Base-by-base conservation (phyloP, 2,888 invertebrate species). In the Dioctria linearis region DNA sequence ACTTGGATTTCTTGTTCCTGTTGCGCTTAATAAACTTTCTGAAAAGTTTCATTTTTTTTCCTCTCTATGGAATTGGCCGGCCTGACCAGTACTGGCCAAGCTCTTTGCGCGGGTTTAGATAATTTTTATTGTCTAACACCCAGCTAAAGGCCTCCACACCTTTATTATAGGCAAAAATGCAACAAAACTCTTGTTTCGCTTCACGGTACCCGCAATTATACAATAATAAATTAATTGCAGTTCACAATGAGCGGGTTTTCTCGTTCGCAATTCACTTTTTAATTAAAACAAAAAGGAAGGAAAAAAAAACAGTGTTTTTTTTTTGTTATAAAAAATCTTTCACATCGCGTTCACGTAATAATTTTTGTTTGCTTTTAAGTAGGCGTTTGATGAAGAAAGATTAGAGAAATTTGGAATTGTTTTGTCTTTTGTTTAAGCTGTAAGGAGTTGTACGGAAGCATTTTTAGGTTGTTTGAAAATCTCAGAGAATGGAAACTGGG, bases 311-410 rank as follows among this genome's bases (percentile, higher is more conserved):
- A 25, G 25, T 25, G 0, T 25, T 25, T 25, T 25, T 25, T 25
- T 25, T 46, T 67, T 67, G n/a, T n/a, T n/a, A n/a, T n/a, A n/a
- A n/a, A 43, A 13, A 13, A 9, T 43, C 37, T 42, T 67, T 67
- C 67, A 67, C 67, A 49, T 25, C 67, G 46, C 67, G 46, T 13
- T 67, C 67, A 67, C 67, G 67, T 67, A 67, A 67, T 67, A 67
- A 46, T 25, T 9, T 65, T 8, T 46, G 46, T 46, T 67, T 67
- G 67, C 46, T 66, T 66, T 40, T 4, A 13, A 13, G 5, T 9
- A 25, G 25, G 25, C 25, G 25, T 25, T 5, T 8, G 67, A 67
- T 67, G 67, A 46, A 25, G 46, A 9, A 46, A 46, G 43, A n/a
- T 42, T n/a, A 11, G 67, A 13, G 39, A 42, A 65, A 67, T 67